Evolutionary conservation across 2,888 invertebrate genomes (phyloP), one percentile per base, ranked within the genome.

Genomic region (Baccha elongata): DNA sequence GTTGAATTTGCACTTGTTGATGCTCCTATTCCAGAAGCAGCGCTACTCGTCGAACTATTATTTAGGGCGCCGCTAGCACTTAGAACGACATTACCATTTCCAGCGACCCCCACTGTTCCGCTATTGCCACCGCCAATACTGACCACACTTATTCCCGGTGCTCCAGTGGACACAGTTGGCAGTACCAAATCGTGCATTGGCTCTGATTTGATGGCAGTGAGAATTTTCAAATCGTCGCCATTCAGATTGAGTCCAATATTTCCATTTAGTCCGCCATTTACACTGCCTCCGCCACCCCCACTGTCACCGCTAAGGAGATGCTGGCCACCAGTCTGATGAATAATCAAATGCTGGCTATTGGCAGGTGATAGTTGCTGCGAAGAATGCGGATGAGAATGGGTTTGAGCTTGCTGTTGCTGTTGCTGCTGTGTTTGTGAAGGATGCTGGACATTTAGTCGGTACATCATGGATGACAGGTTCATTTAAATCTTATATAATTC

Each of bases 141-240:
- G 53, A 83, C 83, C 11, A 83, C 67, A 58, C 52, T 76, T 46
- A 72, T 69, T 2, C 84, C 69, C 11, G 85, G 40, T n/a, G 75
- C 53, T 52, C 83, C 84, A 65, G 86, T 85, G 21, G 81, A 67
- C 3, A 68, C 48, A 23, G 74, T 53, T 62, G 73, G 65, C 37
- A 81, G 64, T 75, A 88, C 87, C 78, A 88, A 87, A 86, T 89
- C 90, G 85, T 88, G 88, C 85, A 89, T 88, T 74, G 90, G 90
- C 87, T 89, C 91, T 65, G 89, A 86, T 88, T 90, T 91, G 85
- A 90, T 90, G 87, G 88, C 88, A 87, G 87, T 88, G 74, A 89
- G 87, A 85, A 90, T 87, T 86, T 89, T 88, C 76, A 89, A 86
- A 86, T 89, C 89, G 62, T 88, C 88, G 58, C 87, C 87, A 74